Evolutionary conservation across 1,140 invertebrate genomes (phyloP), one percentile per base, ranked within the genome.

Genomic region (Macrotrachela quadricornifera): DNA sequence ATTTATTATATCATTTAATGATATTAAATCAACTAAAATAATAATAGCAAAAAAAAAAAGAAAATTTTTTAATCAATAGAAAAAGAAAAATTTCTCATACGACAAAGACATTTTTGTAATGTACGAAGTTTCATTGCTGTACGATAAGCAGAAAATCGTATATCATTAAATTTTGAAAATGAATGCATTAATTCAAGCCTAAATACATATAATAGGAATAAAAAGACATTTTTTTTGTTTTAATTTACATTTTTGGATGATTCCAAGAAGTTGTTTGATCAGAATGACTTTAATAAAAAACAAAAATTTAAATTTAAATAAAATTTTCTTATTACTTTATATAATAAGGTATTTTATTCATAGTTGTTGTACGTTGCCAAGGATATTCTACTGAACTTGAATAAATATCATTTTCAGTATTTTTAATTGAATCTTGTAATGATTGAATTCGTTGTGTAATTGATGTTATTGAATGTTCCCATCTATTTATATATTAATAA

Each of bases 191-290:
- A 74, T 57, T 90, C 83, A 59, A 30, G 21, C 8, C 21, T 30
- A 30, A 30, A 30, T 4, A 30, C 2, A 2, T 30, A 2, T 2
- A 30, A 30, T 30, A n/a, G n/a, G n/a, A 30, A 30, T 30, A 2
- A 30, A 30, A 30, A 30, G 3, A 30, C 21, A 30, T 4, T 8
- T 30, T 30, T 8, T 4, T 2, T 30, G 21, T 2, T 30, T 4
- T 30, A 4, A 4, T 8, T 30, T 87, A 81, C 85, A 95, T 91
- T 66, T 83, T 81, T 21, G 91, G 91, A 73, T 97, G 90, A 77
- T 96, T 87, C 88, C 88, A 95, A 68, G 91, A 84, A 6, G 88
- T 94, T 41, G 83, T 90, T 74, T 92, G 85, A 60, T 81, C 77
- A 64, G 82, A 79, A 72, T 94, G 88, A 72, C 85, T 88, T 30